Evolutionary conservation across 2,797 vertebrate genomes (phyloP).

Genomic region (Gymnopithys bicolor): DNA sequence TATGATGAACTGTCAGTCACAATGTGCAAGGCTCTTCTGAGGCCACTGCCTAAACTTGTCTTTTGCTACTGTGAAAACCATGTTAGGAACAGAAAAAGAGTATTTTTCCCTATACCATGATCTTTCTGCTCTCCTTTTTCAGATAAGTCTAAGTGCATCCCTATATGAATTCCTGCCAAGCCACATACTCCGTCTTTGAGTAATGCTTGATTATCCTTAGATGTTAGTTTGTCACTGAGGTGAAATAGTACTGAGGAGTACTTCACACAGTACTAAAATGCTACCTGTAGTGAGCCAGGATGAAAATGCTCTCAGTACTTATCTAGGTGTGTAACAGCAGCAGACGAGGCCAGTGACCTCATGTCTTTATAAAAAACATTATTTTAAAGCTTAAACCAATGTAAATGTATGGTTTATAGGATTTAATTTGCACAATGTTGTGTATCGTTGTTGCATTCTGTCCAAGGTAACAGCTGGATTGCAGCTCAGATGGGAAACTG

Average conservation of each 20-base stretch:
- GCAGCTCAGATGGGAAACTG: slow-evolving; percentile 13
- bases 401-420: slow-evolving; percentile 13
- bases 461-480: slow-evolving; percentile 41
- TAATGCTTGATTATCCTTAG: background rate
- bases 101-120: background rate
- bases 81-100: background rate
- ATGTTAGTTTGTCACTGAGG: background rate
- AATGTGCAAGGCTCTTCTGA: slow-evolving; percentile 44
- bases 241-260: no score
- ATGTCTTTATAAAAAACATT: background rate
- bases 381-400: background rate
- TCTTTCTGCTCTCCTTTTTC: background rate
- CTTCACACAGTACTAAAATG: background rate
- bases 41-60: slow-evolving; percentile 37
- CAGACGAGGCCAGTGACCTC: background rate
- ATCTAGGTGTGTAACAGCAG: background rate
- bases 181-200: background rate
- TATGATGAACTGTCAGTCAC: slow-evolving; percentile 67
- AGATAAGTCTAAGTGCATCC: background rate
- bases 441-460: slow-evolving; percentile 28
- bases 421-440: slow-evolving; percentile 21
- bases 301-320: background rate
- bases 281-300: background rate
- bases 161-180: background rate
- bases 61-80: slow-evolving; percentile 64